A percentile compares a stretch with the other conserved stretches of the same genome.
Conservation (phyloP, 2,113 vertebrate species). For the Parus major region DNA sequence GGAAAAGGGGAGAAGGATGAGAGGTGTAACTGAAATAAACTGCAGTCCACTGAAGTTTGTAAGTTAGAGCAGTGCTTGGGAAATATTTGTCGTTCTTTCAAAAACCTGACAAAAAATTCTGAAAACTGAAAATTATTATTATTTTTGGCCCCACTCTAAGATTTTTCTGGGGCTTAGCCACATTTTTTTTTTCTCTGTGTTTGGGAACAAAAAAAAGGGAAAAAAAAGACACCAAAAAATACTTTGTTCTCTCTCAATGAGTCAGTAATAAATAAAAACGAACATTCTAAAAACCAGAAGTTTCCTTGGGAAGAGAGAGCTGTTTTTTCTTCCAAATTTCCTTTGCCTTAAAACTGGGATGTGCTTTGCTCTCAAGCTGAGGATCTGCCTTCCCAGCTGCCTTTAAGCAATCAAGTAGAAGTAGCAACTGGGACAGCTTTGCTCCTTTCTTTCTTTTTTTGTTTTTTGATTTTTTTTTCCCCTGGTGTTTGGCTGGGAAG, state of each 20-base stretch:
- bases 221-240: slow-evolving; percentile 14
- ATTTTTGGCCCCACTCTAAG: slow-evolving; percentile 25
- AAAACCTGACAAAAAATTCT: slow-evolving; percentile 46
- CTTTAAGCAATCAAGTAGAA: slow-evolving; percentile 14
- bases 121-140: slow-evolving; percentile 60
- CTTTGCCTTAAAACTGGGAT: not conserved
- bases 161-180: slow-evolving; percentile 47
- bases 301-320: slow-evolving; percentile 51
- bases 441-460: not conserved
- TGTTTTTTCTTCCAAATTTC: slow-evolving; percentile 32
- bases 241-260: slow-evolving; percentile 58
- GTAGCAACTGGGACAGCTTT: slow-evolving; percentile 10
- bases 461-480: too few species aligned
- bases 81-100: slow-evolving; percentile 43
- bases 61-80: not conserved
- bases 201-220: not conserved
- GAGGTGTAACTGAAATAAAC: not conserved
- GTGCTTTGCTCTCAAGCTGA: not conserved
- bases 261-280: slow-evolving; percentile 49
- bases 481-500: not conserved
- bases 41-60: not conserved
- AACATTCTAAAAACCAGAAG: slow-evolving; percentile 21
- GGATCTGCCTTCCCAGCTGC: slow-evolving; percentile 20
- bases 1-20: not conserved
- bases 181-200: not conserved